A percentile compares a stretch with the other conserved stretches of the same genome.
Evolutionary conservation across 2,113 vertebrate species (phyloP).

Genomic region (Gulo gulo): DNA sequence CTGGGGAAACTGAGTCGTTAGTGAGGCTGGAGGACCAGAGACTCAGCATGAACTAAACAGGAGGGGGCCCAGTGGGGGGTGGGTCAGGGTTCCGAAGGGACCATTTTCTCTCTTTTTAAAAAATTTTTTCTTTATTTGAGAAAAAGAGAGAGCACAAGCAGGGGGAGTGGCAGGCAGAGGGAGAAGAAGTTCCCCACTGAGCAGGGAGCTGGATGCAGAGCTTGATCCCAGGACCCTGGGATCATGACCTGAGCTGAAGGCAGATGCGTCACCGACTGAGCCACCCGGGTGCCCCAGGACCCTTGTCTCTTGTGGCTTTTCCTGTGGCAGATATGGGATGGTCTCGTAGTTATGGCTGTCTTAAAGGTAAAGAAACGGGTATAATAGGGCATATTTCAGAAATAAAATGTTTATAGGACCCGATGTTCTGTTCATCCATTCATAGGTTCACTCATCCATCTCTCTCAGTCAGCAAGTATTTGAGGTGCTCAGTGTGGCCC

Average conservation of each 20-base stretch:
- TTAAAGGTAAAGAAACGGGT: not conserved
- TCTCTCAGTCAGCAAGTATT: not conserved
- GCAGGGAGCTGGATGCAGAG: not conserved
- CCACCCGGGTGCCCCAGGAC: not conserved
- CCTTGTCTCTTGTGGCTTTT: not conserved
- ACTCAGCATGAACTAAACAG: fast-evolving
- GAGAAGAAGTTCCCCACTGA: not conserved
- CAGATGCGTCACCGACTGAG: not conserved
- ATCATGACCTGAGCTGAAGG: not conserved
- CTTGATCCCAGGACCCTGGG: not conserved
- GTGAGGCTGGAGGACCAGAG: not conserved
- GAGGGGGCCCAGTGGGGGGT: too few relatives aligned
- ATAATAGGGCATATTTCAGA: not conserved
- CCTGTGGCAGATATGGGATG: not conserved
- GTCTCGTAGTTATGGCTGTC: not conserved
- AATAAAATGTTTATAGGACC: not conserved
- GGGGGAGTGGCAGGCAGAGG: not conserved
- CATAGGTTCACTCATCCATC: not conserved
- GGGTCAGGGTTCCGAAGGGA: fast-evolving
- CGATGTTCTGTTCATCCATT: not conserved
- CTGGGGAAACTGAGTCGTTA: not conserved
- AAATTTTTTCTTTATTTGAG: not conserved
- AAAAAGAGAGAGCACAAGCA: not conserved
- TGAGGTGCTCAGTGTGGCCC: fast-evolving
- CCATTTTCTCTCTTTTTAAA: not conserved